Conservation (phyloP, 1,140 invertebrate genomes). For the Aphaenogaster rudis region DNA sequence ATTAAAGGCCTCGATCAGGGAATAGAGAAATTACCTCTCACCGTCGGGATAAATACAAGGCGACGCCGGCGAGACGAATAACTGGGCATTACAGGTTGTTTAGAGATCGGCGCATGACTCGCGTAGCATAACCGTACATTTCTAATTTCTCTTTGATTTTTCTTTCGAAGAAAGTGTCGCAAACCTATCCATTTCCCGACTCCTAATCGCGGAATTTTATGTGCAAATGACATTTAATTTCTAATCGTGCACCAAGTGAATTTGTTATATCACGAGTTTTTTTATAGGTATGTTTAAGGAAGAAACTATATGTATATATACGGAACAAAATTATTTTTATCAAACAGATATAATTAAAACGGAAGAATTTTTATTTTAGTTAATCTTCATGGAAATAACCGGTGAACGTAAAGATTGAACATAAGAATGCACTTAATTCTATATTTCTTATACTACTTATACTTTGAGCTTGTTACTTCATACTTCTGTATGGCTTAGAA, state of each 20-base stretch:
- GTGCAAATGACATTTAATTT: neutral
- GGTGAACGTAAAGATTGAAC: neutral
- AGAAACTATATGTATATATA: too few relatives aligned
- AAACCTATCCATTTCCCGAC: neutral
- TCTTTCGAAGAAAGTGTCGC: conserved; percentile 1
- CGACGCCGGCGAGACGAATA: conserved; percentile 29
- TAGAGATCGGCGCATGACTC: conserved; percentile 33
- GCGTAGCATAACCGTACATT: conserved; percentile 42
- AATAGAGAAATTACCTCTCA: conserved; percentile 64
- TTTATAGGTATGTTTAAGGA: neutral
- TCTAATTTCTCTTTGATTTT: conserved; percentile 60
- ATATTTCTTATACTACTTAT: neutral
- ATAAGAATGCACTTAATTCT: neutral
- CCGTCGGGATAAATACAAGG: conserved; percentile 33
- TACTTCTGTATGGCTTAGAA: neutral
- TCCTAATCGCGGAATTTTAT: neutral
- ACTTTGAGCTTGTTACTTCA: neutral
- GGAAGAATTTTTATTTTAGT: neutral
- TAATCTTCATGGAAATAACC: neutral
- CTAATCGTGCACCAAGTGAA: neutral
- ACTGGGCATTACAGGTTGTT: conserved; percentile 19
- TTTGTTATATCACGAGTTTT: neutral
- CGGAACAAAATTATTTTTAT: neutral
- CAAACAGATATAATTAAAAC: neutral
- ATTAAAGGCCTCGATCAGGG: conserved; percentile 38